These are phyloP conservation scores for Agriopis leucophaearia DNA, from an alignment of 2,888 invertebrate species.

Conservation along the genomic window DNA sequence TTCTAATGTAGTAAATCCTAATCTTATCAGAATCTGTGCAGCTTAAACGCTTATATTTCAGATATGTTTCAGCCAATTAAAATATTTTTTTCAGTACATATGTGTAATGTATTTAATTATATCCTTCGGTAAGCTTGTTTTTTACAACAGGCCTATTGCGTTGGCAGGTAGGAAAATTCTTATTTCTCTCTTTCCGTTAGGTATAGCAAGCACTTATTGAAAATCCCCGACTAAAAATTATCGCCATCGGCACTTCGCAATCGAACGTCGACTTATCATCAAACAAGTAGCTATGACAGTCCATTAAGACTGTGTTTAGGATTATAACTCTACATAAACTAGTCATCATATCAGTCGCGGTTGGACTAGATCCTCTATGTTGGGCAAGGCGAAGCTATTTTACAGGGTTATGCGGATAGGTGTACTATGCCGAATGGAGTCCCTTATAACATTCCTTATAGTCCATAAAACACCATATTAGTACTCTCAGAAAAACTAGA, in stretches of 20 bases:
- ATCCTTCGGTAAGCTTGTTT: too few species aligned
- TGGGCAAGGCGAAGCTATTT: background rate
- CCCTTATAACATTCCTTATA: too few species aligned
- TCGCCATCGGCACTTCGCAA: constrained; percentile 10
- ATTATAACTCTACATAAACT: constrained; percentile 41
- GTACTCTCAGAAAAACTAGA: too few species aligned
- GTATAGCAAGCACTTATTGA: background rate
- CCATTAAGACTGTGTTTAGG: constrained; percentile 51
- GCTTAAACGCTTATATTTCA: too few species aligned
- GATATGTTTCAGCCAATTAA: background rate
- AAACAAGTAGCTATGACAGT: constrained; percentile 51
- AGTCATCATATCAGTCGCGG: background rate
- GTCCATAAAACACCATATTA: too few species aligned
- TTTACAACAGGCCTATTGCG: background rate
- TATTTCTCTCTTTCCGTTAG: background rate
- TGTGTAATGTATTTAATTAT: too few species aligned
- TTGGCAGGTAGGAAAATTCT: background rate
- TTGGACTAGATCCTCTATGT: background rate
- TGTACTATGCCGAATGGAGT: too few species aligned
- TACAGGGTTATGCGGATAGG: too few species aligned
- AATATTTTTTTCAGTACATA: background rate
- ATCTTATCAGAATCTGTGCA: too few species aligned
- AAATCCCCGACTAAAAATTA: background rate
- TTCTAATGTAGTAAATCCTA: too few species aligned
- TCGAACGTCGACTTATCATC: constrained; percentile 33